phyloP scores from a whole-genome alignment of 2,797 vertebrate genomes.

The Pterois miles region DNA sequence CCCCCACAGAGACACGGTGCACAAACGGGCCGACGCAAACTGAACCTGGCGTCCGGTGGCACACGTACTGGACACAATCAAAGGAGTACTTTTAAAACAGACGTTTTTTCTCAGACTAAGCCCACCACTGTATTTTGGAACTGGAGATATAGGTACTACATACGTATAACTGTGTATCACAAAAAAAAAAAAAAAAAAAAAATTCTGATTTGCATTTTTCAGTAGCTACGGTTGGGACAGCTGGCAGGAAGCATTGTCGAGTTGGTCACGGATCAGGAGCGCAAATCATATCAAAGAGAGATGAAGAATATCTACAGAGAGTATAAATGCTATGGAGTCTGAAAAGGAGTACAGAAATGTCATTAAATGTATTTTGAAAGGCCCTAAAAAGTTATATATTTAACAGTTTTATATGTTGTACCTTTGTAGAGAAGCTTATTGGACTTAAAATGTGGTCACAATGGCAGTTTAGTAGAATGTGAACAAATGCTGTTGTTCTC shows the following conservation, averaged over 20 bases:
- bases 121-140: constrained; percentile 91
- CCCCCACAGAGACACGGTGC: constrained; percentile 36
- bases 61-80: constrained; percentile 63
- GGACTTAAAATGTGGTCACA: constrained; percentile 94
- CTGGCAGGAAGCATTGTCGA: constrained; percentile 86
- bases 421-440: constrained; percentile 99
- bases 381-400: constrained; percentile 99
- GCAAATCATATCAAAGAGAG: constrained; percentile 66
- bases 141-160: constrained; percentile 83
- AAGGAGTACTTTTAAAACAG: constrained; percentile 85
- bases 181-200: constrained; percentile 54
- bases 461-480: constrained; percentile 85
- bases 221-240: constrained; percentile 88
- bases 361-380: constrained; percentile 99
- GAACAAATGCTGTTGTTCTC: constrained; percentile 90
- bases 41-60: constrained; percentile 29
- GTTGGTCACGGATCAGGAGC: constrained; percentile 76
- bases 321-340: constrained; percentile 73
- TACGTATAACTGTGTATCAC: constrained; percentile 81
- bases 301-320: constrained; percentile 57
- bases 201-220: constrained; percentile 89
- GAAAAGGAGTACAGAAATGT: constrained; percentile 88
- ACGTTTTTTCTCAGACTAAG: constrained; percentile 88
- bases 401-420: constrained; percentile 99
- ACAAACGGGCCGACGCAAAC: constrained; percentile 38